phyloP scores from a whole-genome alignment of 2,113 vertebrate species.

The Pachypanchax playfairii region DNA sequence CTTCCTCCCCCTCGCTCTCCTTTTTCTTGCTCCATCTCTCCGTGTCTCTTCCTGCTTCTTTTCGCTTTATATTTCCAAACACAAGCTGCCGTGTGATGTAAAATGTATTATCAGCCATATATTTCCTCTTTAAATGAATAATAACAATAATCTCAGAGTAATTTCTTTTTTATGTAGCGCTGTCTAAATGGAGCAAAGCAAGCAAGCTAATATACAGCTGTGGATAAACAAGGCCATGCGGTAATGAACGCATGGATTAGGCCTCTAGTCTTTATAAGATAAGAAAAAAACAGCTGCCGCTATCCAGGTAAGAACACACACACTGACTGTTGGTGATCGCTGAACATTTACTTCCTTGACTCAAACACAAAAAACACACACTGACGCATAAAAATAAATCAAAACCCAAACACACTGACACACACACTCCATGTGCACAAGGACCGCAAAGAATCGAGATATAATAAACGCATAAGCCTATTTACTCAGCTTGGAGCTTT shows the following conservation, averaged over 20 bases:
- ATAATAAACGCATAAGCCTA: constrained; percentile 55
- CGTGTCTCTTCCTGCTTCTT: constrained; percentile 54
- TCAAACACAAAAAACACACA: constrained; percentile 26
- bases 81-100: constrained; percentile 71
- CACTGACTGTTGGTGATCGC: constrained; percentile 59
- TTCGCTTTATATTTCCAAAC: constrained; percentile 75
- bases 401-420: constrained; percentile 14
- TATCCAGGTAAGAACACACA: constrained; percentile 60
- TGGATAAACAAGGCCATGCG: constrained; percentile 71
- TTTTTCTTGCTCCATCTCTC: constrained; percentile 26
- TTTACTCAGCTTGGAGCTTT: constrained; percentile 48
- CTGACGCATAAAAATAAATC: constrained; percentile 18
- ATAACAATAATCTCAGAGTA: constrained; percentile 80
- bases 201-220: constrained; percentile 62
- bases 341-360: constrained; percentile 39
- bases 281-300: constrained; percentile 64
- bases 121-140: constrained; percentile 81
- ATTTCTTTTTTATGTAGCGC: constrained; percentile 72
- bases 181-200: constrained; percentile 68
- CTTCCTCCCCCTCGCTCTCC: constrained; percentile 37
- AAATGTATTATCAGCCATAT: constrained; percentile 78
- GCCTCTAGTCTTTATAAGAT: constrained; percentile 62
- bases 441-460: constrained; percentile 36
- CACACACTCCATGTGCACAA: neutral
- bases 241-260: constrained; percentile 77